Conservation (phyloP, 2,113 vertebrate genomes). For the Zapus hudsonius region DNA sequence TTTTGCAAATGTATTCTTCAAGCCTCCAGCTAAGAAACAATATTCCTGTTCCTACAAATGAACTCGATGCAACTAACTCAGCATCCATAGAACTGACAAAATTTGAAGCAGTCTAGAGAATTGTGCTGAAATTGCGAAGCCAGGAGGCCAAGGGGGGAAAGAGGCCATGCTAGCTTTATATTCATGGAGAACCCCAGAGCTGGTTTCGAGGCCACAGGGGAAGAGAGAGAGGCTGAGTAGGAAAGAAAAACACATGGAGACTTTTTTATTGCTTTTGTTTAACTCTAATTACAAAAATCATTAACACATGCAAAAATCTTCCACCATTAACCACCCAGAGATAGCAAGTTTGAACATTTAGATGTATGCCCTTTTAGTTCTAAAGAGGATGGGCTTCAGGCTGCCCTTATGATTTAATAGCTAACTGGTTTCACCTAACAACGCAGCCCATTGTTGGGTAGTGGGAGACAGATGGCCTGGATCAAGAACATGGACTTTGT, state of each 20-base stretch:
- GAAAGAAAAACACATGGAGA: slow-evolving; percentile 30
- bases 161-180: slow-evolving; percentile 3
- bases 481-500: not conserved
- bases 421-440: not conserved
- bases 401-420: not conserved
- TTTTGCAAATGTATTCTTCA: slow-evolving; percentile 15
- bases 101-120: slow-evolving; percentile 62
- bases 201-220: not conserved
- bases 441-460: not conserved
- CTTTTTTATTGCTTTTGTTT: slow-evolving; percentile 60
- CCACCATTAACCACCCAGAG: slow-evolving; percentile 63
- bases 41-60: slow-evolving; percentile 33
- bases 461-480: not conserved
- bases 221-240: not conserved
- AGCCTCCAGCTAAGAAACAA: slow-evolving; percentile 47
- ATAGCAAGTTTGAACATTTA: slow-evolving; percentile 55
- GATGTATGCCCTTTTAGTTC: slow-evolving; percentile 45
- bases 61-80: slow-evolving; percentile 60
- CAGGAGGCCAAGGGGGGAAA: slow-evolving; percentile 31
- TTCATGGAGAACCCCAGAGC: not conserved
- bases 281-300: slow-evolving; percentile 73
- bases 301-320: slow-evolving; percentile 54
- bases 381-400: not conserved
- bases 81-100: slow-evolving; percentile 54
- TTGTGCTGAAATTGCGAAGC: slow-evolving; percentile 68